Conservation (phyloP, 1,140 invertebrate genomes). For the Halesus radiatus region DNA sequence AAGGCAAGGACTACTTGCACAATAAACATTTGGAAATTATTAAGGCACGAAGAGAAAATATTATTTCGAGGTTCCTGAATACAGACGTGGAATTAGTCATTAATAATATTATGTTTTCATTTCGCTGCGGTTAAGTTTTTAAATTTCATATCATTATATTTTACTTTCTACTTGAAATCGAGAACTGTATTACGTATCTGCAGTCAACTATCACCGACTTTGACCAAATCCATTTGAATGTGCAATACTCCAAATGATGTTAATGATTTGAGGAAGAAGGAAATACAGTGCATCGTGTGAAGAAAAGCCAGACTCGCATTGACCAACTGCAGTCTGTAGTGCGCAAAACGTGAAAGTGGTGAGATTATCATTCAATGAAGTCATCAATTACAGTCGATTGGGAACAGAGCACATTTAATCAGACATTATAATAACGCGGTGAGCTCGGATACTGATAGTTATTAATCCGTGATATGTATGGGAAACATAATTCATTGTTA, state of each 20-base stretch:
- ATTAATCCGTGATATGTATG: not conserved
- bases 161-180: too few species aligned
- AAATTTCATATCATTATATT: not conserved
- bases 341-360: not conserved
- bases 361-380: not conserved
- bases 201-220: too few species aligned
- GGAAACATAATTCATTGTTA: not conserved
- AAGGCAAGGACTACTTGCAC: constrained; percentile 52
- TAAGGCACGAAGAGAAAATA: constrained; percentile 26
- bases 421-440: not conserved
- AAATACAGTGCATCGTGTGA: too few species aligned
- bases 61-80: not conserved
- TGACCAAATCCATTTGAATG: too few species aligned
- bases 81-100: not conserved
- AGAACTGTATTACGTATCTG: too few species aligned
- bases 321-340: not conserved
- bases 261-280: too few species aligned
- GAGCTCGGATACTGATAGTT: not conserved
- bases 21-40: constrained; percentile 43
- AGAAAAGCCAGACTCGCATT: too few species aligned
- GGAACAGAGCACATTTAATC: not conserved
- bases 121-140: not conserved
- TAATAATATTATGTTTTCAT: not conserved
- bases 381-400: not conserved
- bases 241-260: too few species aligned